A percentile compares a stretch with the other conserved stretches of the same genome.
Evolutionary conservation across 1,140 invertebrate species (phyloP).

Genomic region (Reticulitermes speratus): DNA sequence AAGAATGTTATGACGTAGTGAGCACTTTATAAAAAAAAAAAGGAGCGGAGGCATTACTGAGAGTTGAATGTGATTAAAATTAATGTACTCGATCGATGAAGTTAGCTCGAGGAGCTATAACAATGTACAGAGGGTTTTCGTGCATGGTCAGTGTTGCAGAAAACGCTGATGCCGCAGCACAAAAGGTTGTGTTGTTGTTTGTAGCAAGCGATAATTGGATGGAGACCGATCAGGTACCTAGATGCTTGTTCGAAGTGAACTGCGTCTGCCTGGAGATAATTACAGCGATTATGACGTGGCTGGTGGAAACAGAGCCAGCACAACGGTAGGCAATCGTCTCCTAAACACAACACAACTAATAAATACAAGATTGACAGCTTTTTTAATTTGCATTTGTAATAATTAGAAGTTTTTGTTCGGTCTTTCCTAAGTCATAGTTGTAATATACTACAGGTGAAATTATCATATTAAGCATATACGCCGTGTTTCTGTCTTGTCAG

Average conservation of each 20-base stretch:
- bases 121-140: not conserved
- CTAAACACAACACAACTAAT: not conserved
- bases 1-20: not conserved
- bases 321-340: not conserved
- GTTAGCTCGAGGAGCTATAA: not conserved
- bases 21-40: not conserved
- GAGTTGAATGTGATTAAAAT: conserved; percentile 14
- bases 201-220: not conserved
- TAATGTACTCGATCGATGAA: not conserved
- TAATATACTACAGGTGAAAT: not conserved
- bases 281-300: not conserved
- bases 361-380: not conserved
- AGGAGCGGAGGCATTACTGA: not conserved
- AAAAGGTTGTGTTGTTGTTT: conserved; percentile 8
- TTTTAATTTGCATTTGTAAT: conserved; percentile 18
- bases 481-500: not conserved
- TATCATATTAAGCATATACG: conserved; percentile 9
- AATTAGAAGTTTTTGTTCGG: conserved; percentile 14
- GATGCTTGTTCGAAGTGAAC: not conserved
- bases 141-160: not conserved
- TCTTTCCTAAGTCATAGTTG: not conserved
- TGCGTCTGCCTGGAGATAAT: not conserved
- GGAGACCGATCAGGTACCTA: not conserved
- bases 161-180: not conserved
- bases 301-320: not conserved